These are phyloP conservation scores for Pangasianodon gigas DNA, from an alignment of 2,113 vertebrate species.

Conservation along the genomic window DNA sequence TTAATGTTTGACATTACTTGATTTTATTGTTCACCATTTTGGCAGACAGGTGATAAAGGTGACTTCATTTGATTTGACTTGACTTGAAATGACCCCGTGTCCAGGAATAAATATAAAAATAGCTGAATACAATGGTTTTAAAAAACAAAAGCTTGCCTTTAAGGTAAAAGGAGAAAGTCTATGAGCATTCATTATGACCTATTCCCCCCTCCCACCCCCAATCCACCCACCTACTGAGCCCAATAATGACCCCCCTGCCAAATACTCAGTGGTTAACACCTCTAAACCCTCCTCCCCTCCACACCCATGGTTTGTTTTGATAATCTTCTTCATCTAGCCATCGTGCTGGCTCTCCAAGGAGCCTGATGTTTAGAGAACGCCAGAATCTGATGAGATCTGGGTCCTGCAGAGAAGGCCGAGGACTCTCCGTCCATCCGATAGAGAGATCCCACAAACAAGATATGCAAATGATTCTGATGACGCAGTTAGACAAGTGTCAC, in stretches of 20 bases:
- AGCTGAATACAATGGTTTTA: not conserved
- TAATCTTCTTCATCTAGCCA: constrained; percentile 38
- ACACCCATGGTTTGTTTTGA: constrained; percentile 54
- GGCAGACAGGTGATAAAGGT: not conserved
- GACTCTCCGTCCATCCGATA: constrained; percentile 33
- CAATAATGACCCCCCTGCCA: constrained; percentile 37
- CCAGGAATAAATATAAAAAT: not conserved
- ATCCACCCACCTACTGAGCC: constrained; percentile 6
- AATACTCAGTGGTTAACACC: constrained; percentile 4
- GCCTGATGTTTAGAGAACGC: constrained; percentile 53
- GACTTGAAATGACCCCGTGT: not conserved
- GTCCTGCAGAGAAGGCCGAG: constrained; percentile 32
- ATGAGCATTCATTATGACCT: not conserved
- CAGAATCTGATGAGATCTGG: constrained; percentile 42
- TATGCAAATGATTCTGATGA: constrained; percentile 20
- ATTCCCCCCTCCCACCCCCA: no score
- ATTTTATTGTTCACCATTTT: not conserved
- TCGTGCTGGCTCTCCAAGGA: constrained; percentile 39
- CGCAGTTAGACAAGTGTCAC: constrained; percentile 14
- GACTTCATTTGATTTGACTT: not conserved
- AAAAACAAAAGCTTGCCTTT: not conserved
- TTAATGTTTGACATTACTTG: not conserved
- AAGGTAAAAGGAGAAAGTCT: not conserved
- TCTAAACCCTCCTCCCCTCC: constrained; percentile 15
- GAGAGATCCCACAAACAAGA: constrained; percentile 52